Conservation (phyloP, 2,888 invertebrate species). For the Masnerella sp. region DNA sequence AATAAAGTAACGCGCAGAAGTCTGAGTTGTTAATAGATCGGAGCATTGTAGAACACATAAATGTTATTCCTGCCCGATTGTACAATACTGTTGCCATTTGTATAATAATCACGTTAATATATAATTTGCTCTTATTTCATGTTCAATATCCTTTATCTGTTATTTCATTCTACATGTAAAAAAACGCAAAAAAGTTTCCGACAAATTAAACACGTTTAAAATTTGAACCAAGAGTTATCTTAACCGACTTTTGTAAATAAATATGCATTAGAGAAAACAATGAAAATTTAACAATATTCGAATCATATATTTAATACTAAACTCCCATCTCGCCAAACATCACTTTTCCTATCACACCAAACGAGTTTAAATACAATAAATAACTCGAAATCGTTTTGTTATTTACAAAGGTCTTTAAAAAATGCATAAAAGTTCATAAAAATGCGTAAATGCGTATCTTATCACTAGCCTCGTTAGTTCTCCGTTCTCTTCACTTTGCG, state of each 20-base stretch:
- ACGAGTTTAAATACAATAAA: constrained; percentile 8
- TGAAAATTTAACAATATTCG: no score
- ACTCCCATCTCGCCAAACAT: no score
- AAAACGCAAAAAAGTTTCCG: no score
- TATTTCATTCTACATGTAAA: no score
- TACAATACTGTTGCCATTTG: constrained; percentile 42
- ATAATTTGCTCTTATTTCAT: constrained; percentile 3
- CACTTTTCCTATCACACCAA: no score
- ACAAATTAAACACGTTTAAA: no score
- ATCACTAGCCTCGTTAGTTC: background rate
- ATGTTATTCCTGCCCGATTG: constrained; percentile 10
- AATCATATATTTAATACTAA: no score
- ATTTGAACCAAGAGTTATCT: no score
- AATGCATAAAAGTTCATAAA: background rate
- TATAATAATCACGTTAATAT: constrained; percentile 37
- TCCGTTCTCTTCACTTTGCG: background rate
- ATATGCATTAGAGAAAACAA: no score
- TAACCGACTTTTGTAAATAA: no score
- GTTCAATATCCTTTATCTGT: background rate
- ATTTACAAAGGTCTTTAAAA: constrained; percentile 8
- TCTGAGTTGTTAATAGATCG: constrained; percentile 7
- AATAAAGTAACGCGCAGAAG: constrained; percentile 28
- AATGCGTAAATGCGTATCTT: constrained; percentile 2
- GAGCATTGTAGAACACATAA: constrained; percentile 9
- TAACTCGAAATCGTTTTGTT: constrained; percentile 4